These are phyloP conservation scores for Hippocampus comes DNA, from an alignment of 2,113 vertebrate genomes.

Conservation along the genomic window DNA sequence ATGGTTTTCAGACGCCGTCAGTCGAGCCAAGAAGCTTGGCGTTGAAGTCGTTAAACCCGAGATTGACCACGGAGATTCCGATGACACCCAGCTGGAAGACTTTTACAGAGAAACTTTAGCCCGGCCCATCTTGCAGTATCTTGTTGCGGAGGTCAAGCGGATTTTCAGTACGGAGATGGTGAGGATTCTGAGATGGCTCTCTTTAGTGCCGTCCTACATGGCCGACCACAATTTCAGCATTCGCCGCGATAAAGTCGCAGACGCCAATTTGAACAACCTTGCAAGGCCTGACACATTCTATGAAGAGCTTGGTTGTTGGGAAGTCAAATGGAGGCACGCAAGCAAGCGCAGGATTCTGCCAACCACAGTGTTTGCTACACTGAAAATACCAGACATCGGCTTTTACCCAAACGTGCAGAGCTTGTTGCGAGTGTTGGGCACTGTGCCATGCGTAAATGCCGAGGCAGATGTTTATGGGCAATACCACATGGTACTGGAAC, in stretches of 20 bases:
- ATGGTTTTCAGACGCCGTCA: constrained; percentile 76
- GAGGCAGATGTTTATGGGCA: constrained; percentile 77
- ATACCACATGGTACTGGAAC: constrained; percentile 76
- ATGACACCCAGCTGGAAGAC: constrained; percentile 68
- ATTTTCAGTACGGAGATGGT: constrained; percentile 78
- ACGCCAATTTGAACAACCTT: constrained; percentile 77
- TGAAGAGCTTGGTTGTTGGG: constrained; percentile 78
- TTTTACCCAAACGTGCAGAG: constrained; percentile 80
- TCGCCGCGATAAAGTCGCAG: constrained; percentile 77
- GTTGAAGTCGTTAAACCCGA: constrained; percentile 66
- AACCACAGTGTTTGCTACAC: constrained; percentile 73
- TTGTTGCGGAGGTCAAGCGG: constrained; percentile 73
- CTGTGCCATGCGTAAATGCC: constrained; percentile 75
- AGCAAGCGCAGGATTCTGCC: constrained; percentile 78
- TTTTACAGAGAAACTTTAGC: constrained; percentile 72
- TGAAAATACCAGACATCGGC: constrained; percentile 77
- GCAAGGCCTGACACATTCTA: constrained; percentile 76
- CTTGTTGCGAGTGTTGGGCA: constrained; percentile 74
- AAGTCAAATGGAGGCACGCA: constrained; percentile 78
- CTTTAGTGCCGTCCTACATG: constrained; percentile 78
- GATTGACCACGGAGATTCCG: constrained; percentile 33
- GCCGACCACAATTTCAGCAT: constrained; percentile 80
- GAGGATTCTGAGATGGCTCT: constrained; percentile 76
- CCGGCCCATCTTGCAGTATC: constrained; percentile 73
- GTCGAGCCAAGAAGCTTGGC: constrained; percentile 73